phyloP scores from a whole-genome alignment of 2,797 vertebrate species.

The Rhinella marina region DNA sequence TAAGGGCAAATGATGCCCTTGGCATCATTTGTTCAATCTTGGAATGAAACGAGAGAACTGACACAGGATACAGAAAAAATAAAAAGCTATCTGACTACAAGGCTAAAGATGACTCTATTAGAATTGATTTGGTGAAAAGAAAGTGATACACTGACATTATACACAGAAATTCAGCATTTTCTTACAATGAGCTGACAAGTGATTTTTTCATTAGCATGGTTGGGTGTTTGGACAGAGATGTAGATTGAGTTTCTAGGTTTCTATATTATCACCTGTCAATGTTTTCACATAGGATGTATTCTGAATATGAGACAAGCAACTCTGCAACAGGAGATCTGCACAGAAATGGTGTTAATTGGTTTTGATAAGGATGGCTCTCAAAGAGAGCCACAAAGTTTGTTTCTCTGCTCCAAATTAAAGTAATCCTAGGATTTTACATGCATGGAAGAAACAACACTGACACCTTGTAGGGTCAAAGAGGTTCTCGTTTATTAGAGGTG shows the following conservation, averaged over 20 bases:
- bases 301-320: constrained; percentile 50
- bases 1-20: too few species aligned
- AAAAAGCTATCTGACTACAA: not conserved
- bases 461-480: too few species aligned
- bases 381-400: too few species aligned
- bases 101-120: constrained; percentile 17
- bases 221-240: constrained; percentile 44
- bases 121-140: constrained; percentile 24
- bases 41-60: not conserved
- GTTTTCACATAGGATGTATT: constrained; percentile 39
- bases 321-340: constrained; percentile 13
- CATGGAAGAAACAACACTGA: too few species aligned
- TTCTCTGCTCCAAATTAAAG: too few species aligned
- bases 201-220: constrained; percentile 52
- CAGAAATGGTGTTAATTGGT: constrained; percentile 33
- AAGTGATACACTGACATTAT: constrained; percentile 35
- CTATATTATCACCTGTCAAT: constrained; percentile 57
- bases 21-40: not conserved
- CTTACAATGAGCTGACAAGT: constrained; percentile 50
- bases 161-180: constrained; percentile 29
- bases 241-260: constrained; percentile 46
- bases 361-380: too few species aligned
- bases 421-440: too few species aligned
- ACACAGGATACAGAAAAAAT: not conserved
- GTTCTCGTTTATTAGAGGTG: too few species aligned